A percentile compares a stretch with the other conserved stretches of the same genome.
These are phyloP conservation scores for Callopanchax toddi DNA, from an alignment of 2,113 vertebrate species.

Conservation along the genomic window DNA sequence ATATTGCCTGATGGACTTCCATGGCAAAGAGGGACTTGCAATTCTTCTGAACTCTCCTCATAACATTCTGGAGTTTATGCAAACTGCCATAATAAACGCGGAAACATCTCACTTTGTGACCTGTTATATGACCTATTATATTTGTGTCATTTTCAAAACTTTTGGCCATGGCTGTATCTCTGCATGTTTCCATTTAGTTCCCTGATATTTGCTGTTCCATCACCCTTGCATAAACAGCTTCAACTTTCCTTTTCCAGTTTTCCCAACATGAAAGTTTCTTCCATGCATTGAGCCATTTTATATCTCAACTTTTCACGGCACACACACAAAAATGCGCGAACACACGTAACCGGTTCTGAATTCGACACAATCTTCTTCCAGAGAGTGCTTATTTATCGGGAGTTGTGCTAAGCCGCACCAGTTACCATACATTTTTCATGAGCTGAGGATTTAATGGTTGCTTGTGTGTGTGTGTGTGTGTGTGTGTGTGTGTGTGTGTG, in stretches of 20 bases:
- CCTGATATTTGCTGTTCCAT: constrained; percentile 26
- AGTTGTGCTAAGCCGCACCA: constrained; percentile 63
- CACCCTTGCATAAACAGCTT: constrained; percentile 17
- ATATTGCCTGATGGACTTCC: no score
- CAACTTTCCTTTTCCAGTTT: constrained; percentile 33
- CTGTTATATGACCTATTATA: no score
- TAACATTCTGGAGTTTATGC: no score
- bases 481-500: constrained; percentile 21
- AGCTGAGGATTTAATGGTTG: constrained; percentile 61
- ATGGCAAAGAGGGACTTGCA: no score
- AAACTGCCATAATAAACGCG: no score
- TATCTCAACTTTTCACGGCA: constrained; percentile 22
- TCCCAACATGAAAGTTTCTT: constrained; percentile 36
- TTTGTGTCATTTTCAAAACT: no score
- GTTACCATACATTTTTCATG: constrained; percentile 77
- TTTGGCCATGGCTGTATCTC: neutral
- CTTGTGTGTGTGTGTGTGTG: constrained; percentile 32
- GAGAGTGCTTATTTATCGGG: constrained; percentile 74
- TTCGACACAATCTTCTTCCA: constrained; percentile 60
- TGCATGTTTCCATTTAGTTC: constrained; percentile 10
- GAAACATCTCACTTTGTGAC: no score
- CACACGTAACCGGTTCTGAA: constrained; percentile 34
- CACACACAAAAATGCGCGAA: neutral
- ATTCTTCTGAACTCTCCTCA: no score
- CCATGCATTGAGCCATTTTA: constrained; percentile 47